These are phyloP conservation scores for Parazoanthus swiftii DNA, from an alignment of 92 coral and sea anemone genomes.

Conservation along the genomic window DNA sequence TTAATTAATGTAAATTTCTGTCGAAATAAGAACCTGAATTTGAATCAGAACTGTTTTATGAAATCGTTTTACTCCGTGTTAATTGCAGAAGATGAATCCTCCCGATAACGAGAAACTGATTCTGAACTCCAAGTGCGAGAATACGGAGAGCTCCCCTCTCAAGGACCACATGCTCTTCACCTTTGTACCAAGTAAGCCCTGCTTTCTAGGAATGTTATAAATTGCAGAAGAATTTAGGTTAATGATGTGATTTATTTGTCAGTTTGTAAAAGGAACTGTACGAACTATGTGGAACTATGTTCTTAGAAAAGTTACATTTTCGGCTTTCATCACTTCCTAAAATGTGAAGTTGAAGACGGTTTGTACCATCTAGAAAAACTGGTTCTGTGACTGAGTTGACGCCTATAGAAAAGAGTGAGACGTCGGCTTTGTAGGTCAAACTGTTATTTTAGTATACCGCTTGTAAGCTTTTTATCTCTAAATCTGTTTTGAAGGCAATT, in stretches of 20 bases:
- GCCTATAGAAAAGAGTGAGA: too few species aligned
- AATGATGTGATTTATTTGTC: background rate
- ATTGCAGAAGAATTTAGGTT: background rate
- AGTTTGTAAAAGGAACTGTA: background rate
- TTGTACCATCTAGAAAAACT: too few species aligned
- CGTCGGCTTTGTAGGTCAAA: too few species aligned
- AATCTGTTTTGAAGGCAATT: too few species aligned
- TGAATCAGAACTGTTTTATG: background rate
- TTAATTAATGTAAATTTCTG: too few species aligned
- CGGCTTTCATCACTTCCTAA: too few species aligned
- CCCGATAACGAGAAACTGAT: conserved; percentile 67
- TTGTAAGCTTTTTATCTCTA: too few species aligned
- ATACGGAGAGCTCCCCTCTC: conserved; percentile 58
- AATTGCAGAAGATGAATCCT: conserved; percentile 65
- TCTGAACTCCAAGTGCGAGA: conserved; percentile 82
- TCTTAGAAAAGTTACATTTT: background rate
- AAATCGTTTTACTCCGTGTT: background rate
- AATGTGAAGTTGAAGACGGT: too few species aligned
- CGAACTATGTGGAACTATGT: background rate
- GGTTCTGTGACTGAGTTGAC: too few species aligned
- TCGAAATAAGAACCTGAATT: too few species aligned
- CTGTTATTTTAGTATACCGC: too few species aligned
- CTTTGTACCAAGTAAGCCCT: conserved; percentile 86
- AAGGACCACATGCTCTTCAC: conserved; percentile 75
- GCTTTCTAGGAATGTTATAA: background rate